Base-by-base conservation (phyloP, 2,888 invertebrate genomes). In the Trichogramma evanescens region DNA sequence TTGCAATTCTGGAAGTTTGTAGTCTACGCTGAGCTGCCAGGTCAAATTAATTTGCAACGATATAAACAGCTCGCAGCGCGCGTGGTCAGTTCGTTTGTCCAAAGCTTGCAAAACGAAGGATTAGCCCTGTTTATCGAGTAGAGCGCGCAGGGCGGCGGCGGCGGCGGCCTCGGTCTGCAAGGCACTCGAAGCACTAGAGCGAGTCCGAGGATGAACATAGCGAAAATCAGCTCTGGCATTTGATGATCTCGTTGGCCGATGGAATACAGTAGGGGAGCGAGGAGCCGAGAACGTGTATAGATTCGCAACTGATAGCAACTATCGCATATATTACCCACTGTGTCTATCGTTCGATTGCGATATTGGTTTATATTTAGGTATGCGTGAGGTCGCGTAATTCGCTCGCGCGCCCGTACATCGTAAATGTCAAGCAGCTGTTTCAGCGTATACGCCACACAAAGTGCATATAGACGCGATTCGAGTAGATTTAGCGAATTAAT, bases 31-130 rank as follows among this genome's bases (percentile, higher is more conserved):
- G 67, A 69, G 69, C 70, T 69, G 69, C 13, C 68, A 68, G 68
- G 69, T 70, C 69, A 71, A 73, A 75, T 75, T 76, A 76, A 76
- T 76, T 75, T 71, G 72, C 72, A 72, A 69, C 72, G 72, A 72
- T 72, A 71, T 63, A 67, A 69, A 69, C 71, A 68, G 63, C 8
- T 40, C 41, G 39, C 39, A 44, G 41, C 56, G 49, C 46, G 40
- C 46, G 8, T 10, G 52, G 13, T 13, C 13, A 13, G 13, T 13
- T 13, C 10, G 10, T 45, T 10, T 9, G n/a, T 42, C 48, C 13
- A 13, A 13, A 68, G 67, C 66, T 68, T 70, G 69, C 68, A 66
- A 69, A 69, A 67, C 63, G 65, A 66, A 66, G 74, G 73, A 75
- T 76, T 75, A 74, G 72, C 70, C 68, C 65, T 66, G 71, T 74